Evolutionary conservation across 2,797 vertebrate genomes (phyloP), one percentile per base, ranked within the genome.

Genomic region (Liparis tanakae): DNA sequence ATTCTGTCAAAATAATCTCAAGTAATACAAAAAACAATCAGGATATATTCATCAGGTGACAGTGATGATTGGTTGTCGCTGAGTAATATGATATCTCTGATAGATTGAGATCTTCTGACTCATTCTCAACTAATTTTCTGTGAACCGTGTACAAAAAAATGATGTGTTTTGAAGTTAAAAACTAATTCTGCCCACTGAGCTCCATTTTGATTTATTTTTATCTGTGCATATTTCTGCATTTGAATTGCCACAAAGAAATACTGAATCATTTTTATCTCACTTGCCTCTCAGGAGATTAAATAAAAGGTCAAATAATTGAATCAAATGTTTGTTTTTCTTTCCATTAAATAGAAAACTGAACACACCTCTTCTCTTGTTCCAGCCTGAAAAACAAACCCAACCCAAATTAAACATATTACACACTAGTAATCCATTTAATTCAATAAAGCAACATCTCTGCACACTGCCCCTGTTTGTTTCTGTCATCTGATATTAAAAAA

Each of bases 401-500:
- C 48, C 41, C 4, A 58, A 60, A 65, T 43, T 51, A 20, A 20
- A 65, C n/a, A 50, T 2, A 43, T 14, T 18, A 20, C 55, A 18
- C 41, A 25, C 37, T n/a, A 34, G 33, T 5, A 3, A 37, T 55
- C 2, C 37, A 39, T 39, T 15, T 7, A 57, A 37, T 6, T 18
- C 1, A 41, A 41, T 39, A 9, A 54, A 79, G 18, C 6, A 18
- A 61, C 57, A 30, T 20, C 20, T 46, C 10, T 67, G 50, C 39
- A 58, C 33, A 4, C 25, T 30, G 54, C 50, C 41, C 41, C 56
- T 63, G 0, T 39, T 41, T 34, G 41, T 30, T 12, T 0, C 4
- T 34, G 20, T 70, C 50, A 22, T 54, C 36, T 78, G 72, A 74
- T 34, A 58, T 69, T 74, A 12, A 33, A 58, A 58, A 76, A 73